phyloP scores from a whole-genome alignment of 2,888 invertebrate genomes.

The Euproctis similis region DNA sequence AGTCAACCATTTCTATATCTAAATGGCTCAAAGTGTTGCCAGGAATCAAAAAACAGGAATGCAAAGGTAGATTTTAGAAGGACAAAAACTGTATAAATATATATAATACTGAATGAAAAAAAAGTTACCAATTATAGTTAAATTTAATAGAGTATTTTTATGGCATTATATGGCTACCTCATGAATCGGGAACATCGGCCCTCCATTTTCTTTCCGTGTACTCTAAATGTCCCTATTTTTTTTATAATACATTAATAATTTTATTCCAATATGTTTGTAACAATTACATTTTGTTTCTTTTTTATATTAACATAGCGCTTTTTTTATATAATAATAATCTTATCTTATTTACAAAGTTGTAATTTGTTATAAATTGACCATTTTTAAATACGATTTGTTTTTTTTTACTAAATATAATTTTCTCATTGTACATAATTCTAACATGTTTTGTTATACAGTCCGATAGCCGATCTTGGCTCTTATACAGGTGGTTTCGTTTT shows the following conservation, averaged over 20 bases:
- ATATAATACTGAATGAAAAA: slow-evolving; percentile 38
- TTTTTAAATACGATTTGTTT: slow-evolving; percentile 48
- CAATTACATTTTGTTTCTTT: slow-evolving; percentile 59
- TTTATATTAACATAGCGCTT: slow-evolving; percentile 56
- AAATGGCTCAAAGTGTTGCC: slow-evolving; percentile 42
- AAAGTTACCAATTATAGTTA: no score
- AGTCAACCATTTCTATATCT: slow-evolving; percentile 35
- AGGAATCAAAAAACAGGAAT: slow-evolving; percentile 52
- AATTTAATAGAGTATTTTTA: slow-evolving; percentile 25
- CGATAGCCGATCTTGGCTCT: slow-evolving; percentile 23
- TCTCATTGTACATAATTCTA: slow-evolving; percentile 33
- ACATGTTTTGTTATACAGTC: slow-evolving; percentile 39
- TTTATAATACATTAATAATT: slow-evolving; percentile 45
- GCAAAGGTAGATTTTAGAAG: slow-evolving; percentile 42
- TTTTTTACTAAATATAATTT: slow-evolving; percentile 49
- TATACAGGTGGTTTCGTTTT: slow-evolving; percentile 10
- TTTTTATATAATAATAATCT: slow-evolving; percentile 51
- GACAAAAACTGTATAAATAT: no score
- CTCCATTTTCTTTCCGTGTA: slow-evolving; percentile 39
- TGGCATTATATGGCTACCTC: slow-evolving; percentile 75
- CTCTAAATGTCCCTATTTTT: slow-evolving; percentile 40
- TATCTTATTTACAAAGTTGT: slow-evolving; percentile 65
- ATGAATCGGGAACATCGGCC: slow-evolving; percentile 66
- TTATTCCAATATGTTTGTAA: slow-evolving; percentile 55
- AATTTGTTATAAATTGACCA: slow-evolving; percentile 66